Evolutionary conservation across 2,888 invertebrate species (phyloP).

Genomic region (Ochropacha duplaris): DNA sequence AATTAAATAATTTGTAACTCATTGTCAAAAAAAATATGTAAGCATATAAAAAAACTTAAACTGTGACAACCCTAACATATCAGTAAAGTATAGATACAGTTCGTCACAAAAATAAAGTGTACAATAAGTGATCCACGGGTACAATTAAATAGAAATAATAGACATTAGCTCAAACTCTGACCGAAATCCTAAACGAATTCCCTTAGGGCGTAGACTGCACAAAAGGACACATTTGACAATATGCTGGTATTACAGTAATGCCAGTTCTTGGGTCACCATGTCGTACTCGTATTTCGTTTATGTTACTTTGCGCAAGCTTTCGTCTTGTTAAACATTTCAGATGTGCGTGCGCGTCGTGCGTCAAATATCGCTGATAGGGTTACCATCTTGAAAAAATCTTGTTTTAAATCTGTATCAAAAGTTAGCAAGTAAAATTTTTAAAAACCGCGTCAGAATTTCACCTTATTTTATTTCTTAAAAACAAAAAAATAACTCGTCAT

Average conservation of each 20-base stretch:
- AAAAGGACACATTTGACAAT: constrained; percentile 22
- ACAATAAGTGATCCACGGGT: neutral
- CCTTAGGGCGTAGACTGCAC: constrained; percentile 13
- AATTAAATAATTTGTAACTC: too few relatives aligned
- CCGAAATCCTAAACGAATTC: neutral
- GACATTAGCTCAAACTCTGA: neutral
- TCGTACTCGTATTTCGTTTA: constrained; percentile 40
- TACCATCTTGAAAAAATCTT: neutral
- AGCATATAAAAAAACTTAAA: too few relatives aligned
- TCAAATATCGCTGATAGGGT: constrained; percentile 22
- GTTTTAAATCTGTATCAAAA: neutral
- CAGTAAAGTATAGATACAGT: neutral
- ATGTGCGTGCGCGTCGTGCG: constrained; percentile 40
- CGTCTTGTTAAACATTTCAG: constrained; percentile 54
- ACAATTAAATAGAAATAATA: neutral
- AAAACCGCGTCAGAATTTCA: neutral
- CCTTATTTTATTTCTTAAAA: neutral
- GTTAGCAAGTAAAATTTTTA: neutral
- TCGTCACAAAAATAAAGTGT: neutral
- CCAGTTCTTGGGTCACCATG: constrained; percentile 38
- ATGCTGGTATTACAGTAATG: constrained; percentile 17
- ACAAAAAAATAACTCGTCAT: neutral
- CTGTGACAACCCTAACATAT: neutral
- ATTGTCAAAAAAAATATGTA: too few relatives aligned
- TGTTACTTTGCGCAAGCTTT: constrained; percentile 51